Conservation (phyloP, 2,888 invertebrate genomes). For the Deilephila elpenor region DNA sequence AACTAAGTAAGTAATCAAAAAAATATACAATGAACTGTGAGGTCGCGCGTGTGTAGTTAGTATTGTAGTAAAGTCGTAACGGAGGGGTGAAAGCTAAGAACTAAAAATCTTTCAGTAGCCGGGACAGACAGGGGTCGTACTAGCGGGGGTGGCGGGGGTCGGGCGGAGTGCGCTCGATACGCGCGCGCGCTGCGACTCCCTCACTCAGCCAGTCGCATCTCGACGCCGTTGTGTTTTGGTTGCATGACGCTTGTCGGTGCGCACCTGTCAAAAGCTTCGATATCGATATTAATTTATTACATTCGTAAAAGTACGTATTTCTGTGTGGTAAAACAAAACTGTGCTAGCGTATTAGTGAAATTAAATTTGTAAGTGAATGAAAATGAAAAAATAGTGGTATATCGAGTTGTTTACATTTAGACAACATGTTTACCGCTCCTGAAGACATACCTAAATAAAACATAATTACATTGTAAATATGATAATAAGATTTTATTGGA, state of each 20-base stretch:
- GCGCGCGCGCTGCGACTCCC: slow-evolving; percentile 76
- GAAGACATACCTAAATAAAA: slow-evolving; percentile 34
- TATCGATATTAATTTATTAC: slow-evolving; percentile 67
- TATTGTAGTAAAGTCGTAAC: slow-evolving; percentile 40
- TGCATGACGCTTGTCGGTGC: slow-evolving; percentile 56
- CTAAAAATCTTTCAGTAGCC: slow-evolving; percentile 53
- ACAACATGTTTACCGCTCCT: slow-evolving; percentile 66
- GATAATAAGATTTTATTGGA: background rate
- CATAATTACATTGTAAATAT: background rate
- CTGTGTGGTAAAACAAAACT: slow-evolving; percentile 35
- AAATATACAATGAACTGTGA: slow-evolving; percentile 7
- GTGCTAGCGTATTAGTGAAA: slow-evolving; percentile 34
- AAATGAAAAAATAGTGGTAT: slow-evolving; percentile 41
- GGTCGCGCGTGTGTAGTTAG: slow-evolving; percentile 36
- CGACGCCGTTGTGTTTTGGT: slow-evolving; percentile 63
- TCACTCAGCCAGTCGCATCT: slow-evolving; percentile 71
- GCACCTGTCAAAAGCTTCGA: slow-evolving; percentile 73
- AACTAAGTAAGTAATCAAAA: background rate
- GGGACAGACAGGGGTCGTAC: slow-evolving; percentile 66
- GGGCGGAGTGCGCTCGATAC: slow-evolving; percentile 78
- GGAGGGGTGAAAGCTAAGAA: slow-evolving; percentile 54
- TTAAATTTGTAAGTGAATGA: slow-evolving; percentile 37
- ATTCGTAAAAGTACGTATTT: slow-evolving; percentile 71
- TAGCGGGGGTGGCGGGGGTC: slow-evolving; percentile 69
- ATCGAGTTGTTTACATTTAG: slow-evolving; percentile 74